Evolutionary conservation across 2,797 vertebrate species (phyloP).

Genomic region (Allobates femoralis): DNA sequence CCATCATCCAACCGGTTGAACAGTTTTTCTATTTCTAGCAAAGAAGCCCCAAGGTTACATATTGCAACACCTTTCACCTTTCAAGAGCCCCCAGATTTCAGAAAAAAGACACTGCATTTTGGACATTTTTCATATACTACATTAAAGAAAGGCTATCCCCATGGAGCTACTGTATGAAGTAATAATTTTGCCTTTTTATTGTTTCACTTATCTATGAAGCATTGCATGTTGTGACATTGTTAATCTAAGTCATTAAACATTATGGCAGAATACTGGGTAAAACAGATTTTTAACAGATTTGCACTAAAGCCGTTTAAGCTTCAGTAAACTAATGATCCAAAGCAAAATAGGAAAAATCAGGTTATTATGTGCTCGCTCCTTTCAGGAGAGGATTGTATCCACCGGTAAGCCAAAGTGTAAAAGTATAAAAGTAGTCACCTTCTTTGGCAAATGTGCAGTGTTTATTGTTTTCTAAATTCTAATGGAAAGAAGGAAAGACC

Average conservation of each 20-base stretch:
- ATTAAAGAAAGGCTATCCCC: too few relatives aligned
- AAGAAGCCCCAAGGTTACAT: too few relatives aligned
- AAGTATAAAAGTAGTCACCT: neutral
- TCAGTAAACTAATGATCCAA: constrained; percentile 7
- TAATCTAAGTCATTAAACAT: constrained; percentile 33
- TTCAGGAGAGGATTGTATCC: neutral
- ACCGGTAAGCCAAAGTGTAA: neutral
- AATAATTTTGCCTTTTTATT: neutral
- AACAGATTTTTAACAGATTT: neutral
- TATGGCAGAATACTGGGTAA: neutral
- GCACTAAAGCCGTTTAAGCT: neutral
- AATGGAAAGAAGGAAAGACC: neutral
- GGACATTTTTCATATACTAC: neutral
- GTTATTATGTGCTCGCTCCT: neutral
- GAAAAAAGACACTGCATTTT: too few relatives aligned
- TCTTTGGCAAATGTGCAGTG: neutral
- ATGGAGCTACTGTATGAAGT: neutral
- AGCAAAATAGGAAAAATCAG: constrained; percentile 4
- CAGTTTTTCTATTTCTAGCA: too few relatives aligned
- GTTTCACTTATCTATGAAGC: constrained; percentile 6
- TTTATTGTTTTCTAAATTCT: neutral
- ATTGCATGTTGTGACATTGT: constrained; percentile 26
- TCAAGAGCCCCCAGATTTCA: neutral
- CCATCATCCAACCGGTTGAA: too few relatives aligned
- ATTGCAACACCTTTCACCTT: neutral